Percentiles rank a stretch among this genome's conserved stretches.
phyloP scores from a whole-genome alignment of 2,797 vertebrate genomes.

The Tapirus indicus region DNA sequence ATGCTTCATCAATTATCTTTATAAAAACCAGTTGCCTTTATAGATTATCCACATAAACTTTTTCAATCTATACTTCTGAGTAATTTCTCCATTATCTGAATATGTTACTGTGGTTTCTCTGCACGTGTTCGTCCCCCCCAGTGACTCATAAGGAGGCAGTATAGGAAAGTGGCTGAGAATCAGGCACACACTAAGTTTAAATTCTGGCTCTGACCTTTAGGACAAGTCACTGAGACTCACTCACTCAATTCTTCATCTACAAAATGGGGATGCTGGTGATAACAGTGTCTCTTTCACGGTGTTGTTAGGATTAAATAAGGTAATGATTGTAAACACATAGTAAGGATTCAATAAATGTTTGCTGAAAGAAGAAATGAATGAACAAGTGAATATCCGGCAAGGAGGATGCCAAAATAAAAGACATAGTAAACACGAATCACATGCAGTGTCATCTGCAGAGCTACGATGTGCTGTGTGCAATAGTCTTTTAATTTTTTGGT shows the following conservation, averaged over 20 bases:
- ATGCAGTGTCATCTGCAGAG: rapidly evolving
- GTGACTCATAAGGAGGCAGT: neutral
- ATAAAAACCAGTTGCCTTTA: neutral
- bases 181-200: too few relatives aligned
- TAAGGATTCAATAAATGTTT: neutral
- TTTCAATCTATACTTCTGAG: neutral
- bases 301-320: neutral
- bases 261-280: rapidly evolving
- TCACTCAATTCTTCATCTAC: neutral
- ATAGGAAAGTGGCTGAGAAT: neutral
- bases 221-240: neutral
- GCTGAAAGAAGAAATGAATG: neutral
- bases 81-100: neutral
- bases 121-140: neutral
- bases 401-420: neutral
- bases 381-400: rapidly evolving
- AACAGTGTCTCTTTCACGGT: rapidly evolving
- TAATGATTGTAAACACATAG: rapidly evolving
- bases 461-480: rapidly evolving
- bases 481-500: rapidly evolving
- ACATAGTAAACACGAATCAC: rapidly evolving
- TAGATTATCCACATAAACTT: too few relatives aligned
- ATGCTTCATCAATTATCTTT: neutral
- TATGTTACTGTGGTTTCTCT: neutral
- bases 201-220: neutral